These are phyloP conservation scores for Omphaloscelis lunosa DNA, from an alignment of 2,888 invertebrate species.

Conservation along the genomic window DNA sequence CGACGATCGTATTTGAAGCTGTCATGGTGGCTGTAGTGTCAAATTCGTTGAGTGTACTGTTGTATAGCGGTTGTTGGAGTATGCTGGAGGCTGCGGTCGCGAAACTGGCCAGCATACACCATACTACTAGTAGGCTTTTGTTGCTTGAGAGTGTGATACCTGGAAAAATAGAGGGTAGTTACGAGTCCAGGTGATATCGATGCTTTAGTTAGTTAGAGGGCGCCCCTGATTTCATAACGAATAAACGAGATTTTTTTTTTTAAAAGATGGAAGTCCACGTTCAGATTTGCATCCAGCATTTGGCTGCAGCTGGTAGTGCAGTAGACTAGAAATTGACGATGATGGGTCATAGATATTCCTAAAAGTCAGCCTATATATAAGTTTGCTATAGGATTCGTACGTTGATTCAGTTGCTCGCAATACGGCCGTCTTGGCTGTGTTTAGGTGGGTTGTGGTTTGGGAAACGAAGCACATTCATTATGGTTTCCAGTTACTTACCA, in stretches of 20 bases:
- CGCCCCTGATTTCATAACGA: not conserved
- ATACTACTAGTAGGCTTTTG: conserved; percentile 83
- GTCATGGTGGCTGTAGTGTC: conserved; percentile 87
- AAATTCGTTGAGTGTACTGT: conserved; percentile 85
- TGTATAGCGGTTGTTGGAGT: conserved; percentile 85
- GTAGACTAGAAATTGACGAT: not conserved
- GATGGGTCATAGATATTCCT: not conserved
- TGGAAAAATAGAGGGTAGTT: conserved; percentile 66
- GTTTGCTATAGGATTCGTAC: not conserved
- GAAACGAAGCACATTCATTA: not conserved
- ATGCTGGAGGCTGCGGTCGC: conserved; percentile 83
- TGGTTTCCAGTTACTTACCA: conserved; percentile 79
- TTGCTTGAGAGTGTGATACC: conserved; percentile 82
- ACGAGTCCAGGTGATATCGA: not conserved
- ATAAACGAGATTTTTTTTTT: not conserved
- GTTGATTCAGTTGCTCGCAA: not conserved
- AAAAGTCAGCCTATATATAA: not conserved
- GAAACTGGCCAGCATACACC: conserved; percentile 86
- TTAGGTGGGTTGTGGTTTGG: not conserved
- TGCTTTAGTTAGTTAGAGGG: not conserved
- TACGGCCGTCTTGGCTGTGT: not conserved
- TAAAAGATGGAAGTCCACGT: not conserved
- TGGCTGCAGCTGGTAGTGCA: not conserved
- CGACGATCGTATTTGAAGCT: conserved; percentile 83
- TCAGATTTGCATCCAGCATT: not conserved